Conservation (phyloP, 2,888 invertebrate genomes). For the Piscicola geometra region DNA sequence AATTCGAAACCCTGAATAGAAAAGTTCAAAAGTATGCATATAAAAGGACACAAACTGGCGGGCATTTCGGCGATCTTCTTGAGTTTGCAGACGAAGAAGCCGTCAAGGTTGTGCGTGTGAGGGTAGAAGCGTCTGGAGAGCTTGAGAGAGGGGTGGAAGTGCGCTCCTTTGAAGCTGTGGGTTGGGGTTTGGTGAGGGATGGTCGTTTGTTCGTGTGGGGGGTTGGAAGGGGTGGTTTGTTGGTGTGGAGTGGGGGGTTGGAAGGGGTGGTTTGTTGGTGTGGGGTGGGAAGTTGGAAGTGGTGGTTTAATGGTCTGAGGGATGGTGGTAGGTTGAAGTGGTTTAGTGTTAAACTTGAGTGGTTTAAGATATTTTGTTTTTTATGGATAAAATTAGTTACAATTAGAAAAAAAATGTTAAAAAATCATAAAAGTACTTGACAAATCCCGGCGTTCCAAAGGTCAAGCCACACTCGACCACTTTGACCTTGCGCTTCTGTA, state of each 20-base stretch:
- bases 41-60: slow-evolving; percentile 43
- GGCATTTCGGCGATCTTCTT: slow-evolving; percentile 70
- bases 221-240: background rate
- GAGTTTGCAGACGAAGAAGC: slow-evolving; percentile 95
- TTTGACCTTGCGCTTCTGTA: slow-evolving; percentile 83
- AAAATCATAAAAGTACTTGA: slow-evolving; percentile 65
- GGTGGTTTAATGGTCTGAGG: no score
- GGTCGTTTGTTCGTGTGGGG: background rate
- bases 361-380: no score
- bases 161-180: slow-evolving; percentile 57
- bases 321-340: no score
- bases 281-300: no score
- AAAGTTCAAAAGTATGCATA: no score
- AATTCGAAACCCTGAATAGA: background rate
- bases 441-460: slow-evolving; percentile 91
- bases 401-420: no score
- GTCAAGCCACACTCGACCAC: slow-evolving; percentile 86
- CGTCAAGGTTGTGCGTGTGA: slow-evolving; percentile 97
- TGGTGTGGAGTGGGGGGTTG: no score
- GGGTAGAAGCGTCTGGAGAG: slow-evolving; percentile 88
- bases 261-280: no score
- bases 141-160: slow-evolving; percentile 85
- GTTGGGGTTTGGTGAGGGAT: background rate
- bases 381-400: no score
- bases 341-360: no score